Conservation (phyloP, 2,113 vertebrate genomes). For the Aplodontia rufa region DNA sequence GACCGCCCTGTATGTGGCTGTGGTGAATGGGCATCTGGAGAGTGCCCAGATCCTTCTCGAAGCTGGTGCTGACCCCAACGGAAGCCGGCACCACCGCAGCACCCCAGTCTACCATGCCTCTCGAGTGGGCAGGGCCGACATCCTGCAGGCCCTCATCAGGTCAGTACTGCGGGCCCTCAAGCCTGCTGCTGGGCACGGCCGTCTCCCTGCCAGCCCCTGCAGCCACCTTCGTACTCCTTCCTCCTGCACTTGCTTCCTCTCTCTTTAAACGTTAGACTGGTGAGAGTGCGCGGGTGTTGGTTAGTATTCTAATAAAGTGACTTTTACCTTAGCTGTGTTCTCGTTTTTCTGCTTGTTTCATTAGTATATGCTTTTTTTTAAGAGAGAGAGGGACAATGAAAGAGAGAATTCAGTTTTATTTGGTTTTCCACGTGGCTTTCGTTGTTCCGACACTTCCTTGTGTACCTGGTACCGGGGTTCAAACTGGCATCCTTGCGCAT, state of each 20-base stretch:
- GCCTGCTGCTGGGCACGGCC: not conserved
- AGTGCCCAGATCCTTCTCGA: conserved; percentile 92
- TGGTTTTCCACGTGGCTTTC: no score
- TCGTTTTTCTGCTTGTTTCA: not conserved
- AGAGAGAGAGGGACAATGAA: no score
- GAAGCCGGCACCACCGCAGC: conserved; percentile 95
- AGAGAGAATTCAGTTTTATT: no score
- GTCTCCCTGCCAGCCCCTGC: accelerated
- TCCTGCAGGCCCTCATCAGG: conserved; percentile 94
- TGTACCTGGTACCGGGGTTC: no score
- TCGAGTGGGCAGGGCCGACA: conserved; percentile 91
- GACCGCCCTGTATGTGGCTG: conserved; percentile 94
- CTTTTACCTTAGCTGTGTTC: not conserved
- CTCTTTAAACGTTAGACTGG: accelerated
- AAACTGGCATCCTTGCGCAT: no score
- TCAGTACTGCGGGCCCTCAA: conserved; percentile 51
- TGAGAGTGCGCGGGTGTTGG: not conserved
- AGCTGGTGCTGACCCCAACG: conserved; percentile 93
- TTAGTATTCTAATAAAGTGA: not conserved
- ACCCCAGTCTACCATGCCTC: conserved; percentile 94
- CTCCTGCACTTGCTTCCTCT: not conserved
- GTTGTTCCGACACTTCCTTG: no score
- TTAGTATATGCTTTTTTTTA: no score
- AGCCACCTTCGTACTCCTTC: accelerated
- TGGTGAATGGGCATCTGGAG: conserved; percentile 94